Base-by-base conservation (phyloP, 2,888 invertebrate species). In the Oithona nana region DNA sequence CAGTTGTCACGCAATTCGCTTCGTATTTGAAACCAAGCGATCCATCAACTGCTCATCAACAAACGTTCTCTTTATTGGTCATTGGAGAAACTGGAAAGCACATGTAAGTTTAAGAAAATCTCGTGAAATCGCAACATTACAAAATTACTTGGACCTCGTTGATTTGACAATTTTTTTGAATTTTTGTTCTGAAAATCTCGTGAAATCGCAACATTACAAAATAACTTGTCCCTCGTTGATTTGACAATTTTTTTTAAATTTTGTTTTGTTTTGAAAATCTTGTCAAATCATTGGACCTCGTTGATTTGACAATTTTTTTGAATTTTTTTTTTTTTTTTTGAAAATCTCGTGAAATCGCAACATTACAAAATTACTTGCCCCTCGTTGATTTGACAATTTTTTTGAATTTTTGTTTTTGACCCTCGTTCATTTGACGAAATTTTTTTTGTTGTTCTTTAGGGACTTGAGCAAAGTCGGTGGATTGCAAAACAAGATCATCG, bases 21-120 rank as follows among this genome's bases (percentile, higher is more conserved):
- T 79, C 79, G 65, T 86, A 88, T 71, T 81, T 86, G 20, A 80
- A 83, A 68, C 79, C 78, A 66, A 81, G 65, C 52, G 81, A 24
- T 24, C 22, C 24, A 8, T 49, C 11, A 24, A 24, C 26, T 24
- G n/a, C 39, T 28, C 59, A 59, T 50, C 39, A 50, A 28, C 84
- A 88, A 69, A 84, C 95, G 69, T 95, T 98, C 76, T 87, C 93
- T 28, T 76, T 98, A 64, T 77, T 97, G 30, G 88, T 95, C 26
- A 83, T 98, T 67, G 98, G 97, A 0, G 98, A 98, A 79, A 93
- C 98, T 68, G 98, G 98, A 4, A 79, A 89, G 66, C 87, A 90
- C 70, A 81, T 92, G 85, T 88, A 75, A 80, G 83, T 78, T 65
- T 63, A 20, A 60, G 49, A 30, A 59, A 49, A 29, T n/a, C n/a